Base-by-base conservation (phyloP, 2,888 invertebrate species). In the Encarsia formosa region DNA sequence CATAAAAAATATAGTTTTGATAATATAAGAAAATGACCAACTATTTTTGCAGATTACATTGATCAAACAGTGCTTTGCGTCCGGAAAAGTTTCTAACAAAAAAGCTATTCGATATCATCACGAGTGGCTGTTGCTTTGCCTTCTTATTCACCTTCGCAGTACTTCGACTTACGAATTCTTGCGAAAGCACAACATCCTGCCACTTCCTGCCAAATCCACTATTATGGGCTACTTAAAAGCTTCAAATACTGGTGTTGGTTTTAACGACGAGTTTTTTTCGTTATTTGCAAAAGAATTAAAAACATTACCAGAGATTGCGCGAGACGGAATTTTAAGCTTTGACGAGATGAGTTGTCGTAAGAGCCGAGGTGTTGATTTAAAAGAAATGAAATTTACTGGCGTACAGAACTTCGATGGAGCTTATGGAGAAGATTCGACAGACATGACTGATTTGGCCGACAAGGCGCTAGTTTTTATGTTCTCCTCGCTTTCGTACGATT, bases 391-490 rank as follows among this genome's bases (percentile, higher is more conserved):
- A 9, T 29, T 9, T 13, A 29, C 8, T 29, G 29, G 29, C 13
- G 8, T 29, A 8, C 8, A 8, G 13, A 13, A 29, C 13, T 29
- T 29, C 29, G 29, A 13, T 9, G 29, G 13, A 29, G 29, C 8
- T 29, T n/a, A n/a, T n/a, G 29, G 29, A 29, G 8, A 8, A 29
- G 8, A 29, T 8, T 29, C 29, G 29, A 29, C 29, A 9, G 29
- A 29, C 29, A 29, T 29, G 8, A 13, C 8, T 29, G 29, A 29
- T 29, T 13, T 9, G 29, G 29, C 29, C 8, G 13, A 8, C 8
- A 8, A 29, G 8, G 29, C 8, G 11, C 37, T 55, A 19, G 59
- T 59, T 3, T 52, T 59, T 18, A 55, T 57, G 50, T 59, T 49
- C 16, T 39, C 40, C 8, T 38, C 55, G 15, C 20, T 55, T 16